Evolutionary conservation across 2,797 vertebrate genomes (phyloP).

Genomic region (Scolopax rusticola): DNA sequence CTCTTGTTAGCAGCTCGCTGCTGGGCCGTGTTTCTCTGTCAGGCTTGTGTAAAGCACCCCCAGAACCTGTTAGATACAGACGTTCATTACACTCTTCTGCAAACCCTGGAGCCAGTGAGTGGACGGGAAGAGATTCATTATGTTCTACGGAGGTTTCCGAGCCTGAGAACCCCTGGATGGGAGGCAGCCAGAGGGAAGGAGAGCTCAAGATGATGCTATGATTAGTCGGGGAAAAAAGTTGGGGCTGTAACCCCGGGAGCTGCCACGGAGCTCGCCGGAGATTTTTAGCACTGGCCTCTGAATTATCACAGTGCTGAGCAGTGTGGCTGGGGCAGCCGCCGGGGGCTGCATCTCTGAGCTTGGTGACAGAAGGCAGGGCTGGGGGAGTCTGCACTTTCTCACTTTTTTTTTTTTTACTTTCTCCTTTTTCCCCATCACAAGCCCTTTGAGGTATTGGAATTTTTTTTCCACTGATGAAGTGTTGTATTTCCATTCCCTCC

Average conservation of each 20-base stretch:
- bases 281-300: slow-evolving; percentile 11
- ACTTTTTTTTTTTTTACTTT: not conserved
- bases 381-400: not conserved
- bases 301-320: slow-evolving; percentile 2
- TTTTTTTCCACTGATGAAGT: not conserved
- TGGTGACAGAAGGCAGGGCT: not conserved
- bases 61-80: not conserved
- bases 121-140: slow-evolving; percentile 9
- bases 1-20: not conserved
- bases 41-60: not conserved
- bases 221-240: not conserved
- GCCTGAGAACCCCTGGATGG: not conserved
- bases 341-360: not conserved
- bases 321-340: not conserved
- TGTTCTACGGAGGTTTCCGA: not conserved
- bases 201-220: not conserved
- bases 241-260: slow-evolving; percentile 31
- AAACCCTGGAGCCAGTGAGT: not conserved
- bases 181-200: not conserved
- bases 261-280: not conserved
- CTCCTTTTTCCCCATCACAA: not conserved
- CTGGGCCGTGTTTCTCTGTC: accelerated
- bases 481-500: not conserved
- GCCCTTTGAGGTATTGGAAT: not conserved
- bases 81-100: not conserved